Base-by-base conservation (phyloP, 1,140 invertebrate genomes). In the Heterodera schachtii region DNA sequence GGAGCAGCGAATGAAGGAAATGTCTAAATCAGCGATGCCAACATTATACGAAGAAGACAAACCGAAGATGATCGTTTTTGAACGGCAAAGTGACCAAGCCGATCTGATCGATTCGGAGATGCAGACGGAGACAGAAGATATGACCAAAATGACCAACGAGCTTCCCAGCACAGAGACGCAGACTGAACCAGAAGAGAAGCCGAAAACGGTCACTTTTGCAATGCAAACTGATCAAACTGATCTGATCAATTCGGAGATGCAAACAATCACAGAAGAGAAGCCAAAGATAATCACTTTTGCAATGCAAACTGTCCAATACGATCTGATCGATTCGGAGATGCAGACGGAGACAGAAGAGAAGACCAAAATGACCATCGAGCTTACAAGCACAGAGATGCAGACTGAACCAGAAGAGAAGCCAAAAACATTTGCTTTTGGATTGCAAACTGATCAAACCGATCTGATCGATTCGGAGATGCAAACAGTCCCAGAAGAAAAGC, bases 1-100 rank as follows among this genome's bases (percentile, higher is more conserved):
- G 60, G 80, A 81, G 49, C 60, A 81, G 3, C 46, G 67, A 46
- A 44, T 80, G 57, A 69, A 52, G 16, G 73, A 81, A 81, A 31
- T 81, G 4, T 43, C 57, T 3, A 13, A n/a, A 47, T 4, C n/a
- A 19, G 41, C 19, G 9, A 71, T 81, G 60, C 52, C 57, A 69
- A n/a, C 66, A 49, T 49, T 78, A 11, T 46, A 70, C 47, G 76
- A 78, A 70, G n/a, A 43, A 41, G 21, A 21, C 19, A n/a, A 31
- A 31, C 31, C 31, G 46, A 70, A 78, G 60, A 49, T 78, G n/a
- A 47, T 46, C 19, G n/a, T 16, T 67, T 66, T 44, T 43, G 57
- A 31, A 41, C 43, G 6, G n/a, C 41, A 77, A 77, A 77, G 41
- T 9, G 47, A 77, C 19, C 16, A 64, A n/a, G 31, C 46, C 11